Evolutionary conservation across 2,797 vertebrate genomes (phyloP), one percentile per base, ranked within the genome.

Genomic region (Semaprochilodus insignis): DNA sequence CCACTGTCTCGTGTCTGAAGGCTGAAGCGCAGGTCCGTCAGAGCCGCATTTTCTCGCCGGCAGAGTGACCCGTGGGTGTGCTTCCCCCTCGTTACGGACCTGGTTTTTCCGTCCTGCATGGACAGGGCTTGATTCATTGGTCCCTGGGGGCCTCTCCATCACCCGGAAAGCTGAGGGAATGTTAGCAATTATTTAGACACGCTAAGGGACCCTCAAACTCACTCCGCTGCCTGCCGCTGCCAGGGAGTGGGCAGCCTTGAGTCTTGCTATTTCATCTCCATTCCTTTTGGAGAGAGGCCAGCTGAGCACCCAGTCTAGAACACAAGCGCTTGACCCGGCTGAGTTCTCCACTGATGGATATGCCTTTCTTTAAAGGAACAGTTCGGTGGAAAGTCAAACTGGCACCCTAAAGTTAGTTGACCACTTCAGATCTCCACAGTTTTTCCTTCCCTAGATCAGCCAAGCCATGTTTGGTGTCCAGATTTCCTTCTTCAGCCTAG

Each of bases 141-240:
- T 76, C 78, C 86, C 48, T 23, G 69, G 74, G 69, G 75, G 79
- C 85, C 87, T 80, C 87, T 91, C 85, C 85, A 85, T 93, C 91
- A 89, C 71, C 34, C 86, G 80, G 87, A 91, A 87, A 77, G 85
- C 87, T 31, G 31, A 67, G 34, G 84, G 87, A 88, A 91, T 90
- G 91, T 91, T 84, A 75, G 89, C 87, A 88, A 89, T 94, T 89
- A 89, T 89, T 90, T 79, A 81, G 55, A 88, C 86, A 54, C 80
- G 34, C 13, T 77, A 63, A 67, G 76, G 74, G 44, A 34, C 83
- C 87, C 78, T 84, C 48, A 74, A 36, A 67, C 66, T 85, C 44
- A 67, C 77, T 87, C 80, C 80, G 83, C 81, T 57, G 74, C 76
- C 88, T 85, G 71, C 75, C 82, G 80, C 74, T 86, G 83, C 67